phyloP scores from a whole-genome alignment of 2,888 invertebrate genomes.

The Drosophila mercatorum region DNA sequence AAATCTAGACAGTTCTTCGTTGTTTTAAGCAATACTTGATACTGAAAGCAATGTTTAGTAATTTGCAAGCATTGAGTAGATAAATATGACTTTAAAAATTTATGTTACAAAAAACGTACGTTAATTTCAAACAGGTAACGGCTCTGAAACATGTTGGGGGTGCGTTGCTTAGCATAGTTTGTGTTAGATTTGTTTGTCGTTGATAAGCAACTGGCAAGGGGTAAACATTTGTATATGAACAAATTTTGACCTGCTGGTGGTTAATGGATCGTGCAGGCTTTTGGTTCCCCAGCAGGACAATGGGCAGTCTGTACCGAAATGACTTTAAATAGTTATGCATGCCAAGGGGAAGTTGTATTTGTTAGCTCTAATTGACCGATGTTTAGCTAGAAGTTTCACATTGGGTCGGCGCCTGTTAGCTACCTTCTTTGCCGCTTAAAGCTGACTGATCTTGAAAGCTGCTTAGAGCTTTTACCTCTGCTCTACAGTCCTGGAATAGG shows the following conservation, averaged over 20 bases:
- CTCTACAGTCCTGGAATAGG: background rate
- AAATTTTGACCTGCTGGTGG: background rate
- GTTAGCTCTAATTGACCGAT: background rate
- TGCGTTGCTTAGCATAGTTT: background rate
- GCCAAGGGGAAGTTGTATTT: background rate
- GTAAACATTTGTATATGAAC: conserved; percentile 2
- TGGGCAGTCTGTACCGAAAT: background rate
- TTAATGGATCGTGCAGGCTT: background rate
- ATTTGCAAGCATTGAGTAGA: background rate
- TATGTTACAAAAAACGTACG: background rate
- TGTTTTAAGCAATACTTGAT: background rate
- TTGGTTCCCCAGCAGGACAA: background rate
- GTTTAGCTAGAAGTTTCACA: too few relatives aligned
- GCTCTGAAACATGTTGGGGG: background rate
- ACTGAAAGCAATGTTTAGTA: background rate
- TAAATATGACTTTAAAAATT: too few relatives aligned
- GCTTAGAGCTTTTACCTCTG: background rate
- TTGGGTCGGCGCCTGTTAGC: too few relatives aligned
- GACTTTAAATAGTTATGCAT: background rate
- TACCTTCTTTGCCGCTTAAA: too few relatives aligned
- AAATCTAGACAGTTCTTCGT: background rate
- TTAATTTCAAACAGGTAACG: too few relatives aligned
- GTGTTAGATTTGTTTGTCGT: background rate
- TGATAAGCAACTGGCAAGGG: background rate
- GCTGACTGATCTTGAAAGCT: too few relatives aligned